These are phyloP conservation scores for Murina feae DNA, from an alignment of 2,113 vertebrate genomes.

Conservation along the genomic window DNA sequence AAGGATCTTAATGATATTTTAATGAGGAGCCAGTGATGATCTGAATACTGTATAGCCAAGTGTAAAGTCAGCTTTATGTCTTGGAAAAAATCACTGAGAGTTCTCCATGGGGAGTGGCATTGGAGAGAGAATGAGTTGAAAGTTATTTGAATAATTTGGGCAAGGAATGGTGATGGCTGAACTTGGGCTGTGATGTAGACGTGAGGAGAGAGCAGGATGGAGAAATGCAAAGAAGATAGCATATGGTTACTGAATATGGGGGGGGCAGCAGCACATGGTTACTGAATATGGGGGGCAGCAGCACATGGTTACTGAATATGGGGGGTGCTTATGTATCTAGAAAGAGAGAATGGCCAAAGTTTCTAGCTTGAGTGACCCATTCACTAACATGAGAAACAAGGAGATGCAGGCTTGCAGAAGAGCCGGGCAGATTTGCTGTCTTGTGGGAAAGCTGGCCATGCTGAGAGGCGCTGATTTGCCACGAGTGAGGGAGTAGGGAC, in stretches of 20 bases:
- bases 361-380: background rate
- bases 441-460: background rate
- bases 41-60: background rate
- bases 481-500: rapidly evolving
- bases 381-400: background rate
- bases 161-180: background rate
- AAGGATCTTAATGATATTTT: background rate
- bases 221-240: background rate
- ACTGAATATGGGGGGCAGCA: background rate
- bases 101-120: background rate
- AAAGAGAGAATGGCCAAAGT: background rate
- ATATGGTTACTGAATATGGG: too few species aligned
- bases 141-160: background rate
- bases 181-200: background rate
- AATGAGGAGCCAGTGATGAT: background rate
- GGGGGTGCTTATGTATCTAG: background rate
- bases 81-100: background rate
- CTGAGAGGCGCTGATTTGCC: background rate
- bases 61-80: background rate
- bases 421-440: background rate
- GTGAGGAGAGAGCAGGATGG: too few species aligned
- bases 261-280: rapidly evolving
- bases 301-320: background rate
- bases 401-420: background rate
- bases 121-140: background rate